A percentile compares a stretch with the other conserved stretches of the same genome.
Evolutionary conservation across 2,113 vertebrate species (phyloP).

Genomic region (Plectropomus leopardus): DNA sequence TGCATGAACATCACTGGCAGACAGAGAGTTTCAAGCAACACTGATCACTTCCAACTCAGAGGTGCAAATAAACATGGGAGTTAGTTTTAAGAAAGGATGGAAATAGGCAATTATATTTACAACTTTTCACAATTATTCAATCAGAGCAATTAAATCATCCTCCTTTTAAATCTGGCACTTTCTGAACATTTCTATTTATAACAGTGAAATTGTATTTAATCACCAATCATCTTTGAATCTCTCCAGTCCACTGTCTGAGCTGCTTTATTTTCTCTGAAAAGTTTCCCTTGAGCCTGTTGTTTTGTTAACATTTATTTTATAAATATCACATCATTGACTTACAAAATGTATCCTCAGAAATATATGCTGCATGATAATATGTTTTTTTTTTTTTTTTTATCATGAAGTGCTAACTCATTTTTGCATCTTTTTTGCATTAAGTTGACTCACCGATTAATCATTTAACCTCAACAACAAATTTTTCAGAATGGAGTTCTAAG

Average conservation of each 20-base stretch:
- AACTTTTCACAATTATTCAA: not conserved
- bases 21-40: constrained; percentile 56
- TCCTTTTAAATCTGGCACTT: not conserved
- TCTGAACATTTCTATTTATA: not conserved
- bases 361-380: not conserved
- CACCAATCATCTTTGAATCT: not conserved
- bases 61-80: constrained; percentile 55
- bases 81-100: constrained; percentile 13
- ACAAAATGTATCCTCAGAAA: not conserved
- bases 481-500: not conserved
- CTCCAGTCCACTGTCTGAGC: not conserved
- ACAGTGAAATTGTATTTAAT: constrained; percentile 1
- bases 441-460: constrained; percentile 22
- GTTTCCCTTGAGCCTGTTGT: not conserved
- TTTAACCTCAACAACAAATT: not conserved
- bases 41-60: constrained; percentile 59
- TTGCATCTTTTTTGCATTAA: constrained; percentile 8
- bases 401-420: not conserved
- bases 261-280: not conserved
- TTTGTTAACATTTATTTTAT: not conserved
- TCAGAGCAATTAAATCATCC: not conserved
- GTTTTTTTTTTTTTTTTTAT: too few species aligned
- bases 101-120: not conserved
- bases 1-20: constrained; percentile 60
- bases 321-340: constrained; percentile 4